Percentiles rank a stretch among this genome's conserved stretches.
Evolutionary conservation across 2,797 vertebrate genomes (phyloP).

Genomic region (Rallus crepitans): DNA sequence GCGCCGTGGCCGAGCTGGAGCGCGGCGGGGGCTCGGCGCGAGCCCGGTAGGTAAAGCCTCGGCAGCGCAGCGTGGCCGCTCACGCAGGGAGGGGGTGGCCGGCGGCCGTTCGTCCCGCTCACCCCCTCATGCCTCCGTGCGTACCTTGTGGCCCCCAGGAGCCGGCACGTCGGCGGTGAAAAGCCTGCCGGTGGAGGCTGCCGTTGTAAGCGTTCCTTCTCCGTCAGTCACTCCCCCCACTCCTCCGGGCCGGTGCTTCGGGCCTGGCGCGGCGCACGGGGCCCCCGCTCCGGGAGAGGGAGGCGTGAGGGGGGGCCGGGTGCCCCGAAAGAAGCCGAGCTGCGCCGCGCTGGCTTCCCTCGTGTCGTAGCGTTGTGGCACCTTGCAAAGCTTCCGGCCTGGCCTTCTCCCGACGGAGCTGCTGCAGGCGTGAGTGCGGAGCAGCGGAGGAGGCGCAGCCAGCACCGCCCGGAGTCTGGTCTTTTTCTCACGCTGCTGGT

Average conservation of each 20-base stretch:
- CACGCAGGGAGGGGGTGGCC: not conserved
- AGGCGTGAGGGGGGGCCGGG: not conserved
- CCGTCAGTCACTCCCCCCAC: too few species aligned
- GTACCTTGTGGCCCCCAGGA: too few species aligned
- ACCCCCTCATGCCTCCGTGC: not conserved
- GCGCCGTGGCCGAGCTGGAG: not conserved
- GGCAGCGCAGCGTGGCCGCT: not conserved
- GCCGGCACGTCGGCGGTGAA: not conserved
- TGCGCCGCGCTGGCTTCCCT: not conserved
- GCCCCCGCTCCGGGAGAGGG: not conserved
- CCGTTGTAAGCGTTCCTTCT: too few species aligned
- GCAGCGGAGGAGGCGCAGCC: accelerated
- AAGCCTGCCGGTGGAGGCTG: too few species aligned
- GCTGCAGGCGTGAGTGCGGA: accelerated
- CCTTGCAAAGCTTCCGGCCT: accelerated
- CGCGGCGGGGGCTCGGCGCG: not conserved
- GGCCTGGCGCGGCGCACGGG: too few species aligned
- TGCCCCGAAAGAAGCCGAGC: not conserved
- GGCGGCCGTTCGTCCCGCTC: not conserved
- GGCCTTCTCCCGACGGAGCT: accelerated
- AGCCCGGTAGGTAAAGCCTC: not conserved
- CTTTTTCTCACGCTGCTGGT: accelerated
- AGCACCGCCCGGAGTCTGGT: accelerated
- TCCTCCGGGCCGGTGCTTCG: too few species aligned
- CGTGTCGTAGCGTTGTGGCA: not conserved